These are phyloP conservation scores for Chydorus sphaericus DNA, from an alignment of 2,888 invertebrate species.

Conservation along the genomic window DNA sequence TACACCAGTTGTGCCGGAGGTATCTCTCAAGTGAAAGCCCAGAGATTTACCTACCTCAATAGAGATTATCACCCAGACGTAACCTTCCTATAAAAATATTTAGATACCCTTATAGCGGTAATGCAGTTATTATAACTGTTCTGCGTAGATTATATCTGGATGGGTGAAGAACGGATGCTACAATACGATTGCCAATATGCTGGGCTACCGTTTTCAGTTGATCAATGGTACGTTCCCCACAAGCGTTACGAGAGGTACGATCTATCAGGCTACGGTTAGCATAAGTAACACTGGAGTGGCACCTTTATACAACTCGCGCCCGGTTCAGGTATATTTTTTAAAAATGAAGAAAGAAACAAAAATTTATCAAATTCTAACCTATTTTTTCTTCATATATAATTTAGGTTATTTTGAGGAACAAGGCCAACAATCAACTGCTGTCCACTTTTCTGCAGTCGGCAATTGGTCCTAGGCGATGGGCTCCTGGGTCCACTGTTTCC, in stretches of 20 bases:
- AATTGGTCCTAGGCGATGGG: not conserved
- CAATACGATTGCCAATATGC: not conserved
- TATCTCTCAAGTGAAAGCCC: not conserved
- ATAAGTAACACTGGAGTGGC: slow-evolving; percentile 7
- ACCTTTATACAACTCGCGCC: not conserved
- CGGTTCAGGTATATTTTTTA: not conserved
- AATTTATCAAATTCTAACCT: not conserved
- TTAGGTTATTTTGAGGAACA: not conserved
- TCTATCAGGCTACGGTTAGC: not conserved
- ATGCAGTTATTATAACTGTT: not conserved
- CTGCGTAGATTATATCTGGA: not conserved
- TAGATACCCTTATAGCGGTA: too few relatives aligned
- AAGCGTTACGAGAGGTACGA: not conserved
- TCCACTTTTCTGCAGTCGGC: not conserved
- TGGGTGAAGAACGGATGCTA: slow-evolving; percentile 3
- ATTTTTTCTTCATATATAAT: not conserved
- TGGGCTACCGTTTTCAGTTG: slow-evolving; percentile 9
- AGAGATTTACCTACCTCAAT: slow-evolving; percentile 7
- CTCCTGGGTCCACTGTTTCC: not conserved
- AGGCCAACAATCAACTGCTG: not conserved
- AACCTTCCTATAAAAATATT: too few relatives aligned
- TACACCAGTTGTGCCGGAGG: not conserved
- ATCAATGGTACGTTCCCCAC: not conserved
- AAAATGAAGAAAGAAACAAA: not conserved
- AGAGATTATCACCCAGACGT: not conserved